These are phyloP conservation scores for Hephaestus fuliginosus DNA, from an alignment of 2,797 vertebrate genomes.

Conservation along the genomic window DNA sequence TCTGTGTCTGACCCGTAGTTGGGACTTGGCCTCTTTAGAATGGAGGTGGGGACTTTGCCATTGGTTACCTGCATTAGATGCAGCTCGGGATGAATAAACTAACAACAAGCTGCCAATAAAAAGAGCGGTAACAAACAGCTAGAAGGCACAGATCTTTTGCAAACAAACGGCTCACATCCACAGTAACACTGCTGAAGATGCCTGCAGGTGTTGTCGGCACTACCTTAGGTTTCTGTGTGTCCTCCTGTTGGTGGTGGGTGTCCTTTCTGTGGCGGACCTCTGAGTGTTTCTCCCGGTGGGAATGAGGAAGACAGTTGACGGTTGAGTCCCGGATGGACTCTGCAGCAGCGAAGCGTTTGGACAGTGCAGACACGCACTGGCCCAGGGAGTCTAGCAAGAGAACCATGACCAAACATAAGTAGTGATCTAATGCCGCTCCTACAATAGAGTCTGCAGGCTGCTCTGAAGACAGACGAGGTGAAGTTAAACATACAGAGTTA, in stretches of 20 bases:
- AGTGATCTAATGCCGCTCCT: conserved; percentile 3
- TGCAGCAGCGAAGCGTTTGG: conserved; percentile 82
- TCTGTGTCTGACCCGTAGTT: conserved; percentile 67
- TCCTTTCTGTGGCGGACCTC: conserved; percentile 86
- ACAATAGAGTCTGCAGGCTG: conserved; percentile 22
- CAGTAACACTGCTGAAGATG: not conserved
- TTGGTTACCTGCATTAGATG: conserved; percentile 72
- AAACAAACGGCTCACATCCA: conserved; percentile 15
- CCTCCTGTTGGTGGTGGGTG: conserved; percentile 79
- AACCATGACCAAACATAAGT: conserved; percentile 63
- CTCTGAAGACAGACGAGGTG: conserved; percentile 32
- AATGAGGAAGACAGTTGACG: conserved; percentile 78
- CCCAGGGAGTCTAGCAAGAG: conserved; percentile 83
- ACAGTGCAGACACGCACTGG: conserved; percentile 85
- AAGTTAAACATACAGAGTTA: conserved; percentile 60
- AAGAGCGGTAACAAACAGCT: conserved; percentile 7
- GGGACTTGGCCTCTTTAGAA: conserved; percentile 86
- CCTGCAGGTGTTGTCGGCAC: not conserved
- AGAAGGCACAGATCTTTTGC: conserved; percentile 11
- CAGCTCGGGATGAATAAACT: conserved; percentile 8
- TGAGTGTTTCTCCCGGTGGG: conserved; percentile 83
- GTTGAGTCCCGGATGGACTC: conserved; percentile 80
- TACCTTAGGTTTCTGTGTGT: conserved; percentile 81
- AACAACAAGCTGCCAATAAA: conserved; percentile 6
- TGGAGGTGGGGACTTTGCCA: conserved; percentile 88